Base-by-base conservation (phyloP, 92 coral and sea anemone genomes). In the Porites cylindrica region DNA sequence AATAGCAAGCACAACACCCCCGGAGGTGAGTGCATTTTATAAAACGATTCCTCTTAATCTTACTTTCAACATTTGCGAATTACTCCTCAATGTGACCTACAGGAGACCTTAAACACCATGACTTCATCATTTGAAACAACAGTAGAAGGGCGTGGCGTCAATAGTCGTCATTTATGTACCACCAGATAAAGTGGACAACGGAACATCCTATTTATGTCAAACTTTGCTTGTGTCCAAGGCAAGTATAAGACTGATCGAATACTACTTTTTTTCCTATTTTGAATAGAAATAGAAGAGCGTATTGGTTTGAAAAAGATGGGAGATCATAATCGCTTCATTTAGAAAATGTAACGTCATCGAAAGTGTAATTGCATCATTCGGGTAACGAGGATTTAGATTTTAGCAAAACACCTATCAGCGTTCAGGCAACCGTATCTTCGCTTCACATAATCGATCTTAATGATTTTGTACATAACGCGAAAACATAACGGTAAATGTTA, bases 201-300 rank as follows among this genome's bases (percentile, higher is more conserved):
- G 59, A 18, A 58, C 75, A 10, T 66, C 77, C 86, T 69, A 17
- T 59, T 14, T 4, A 4, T 32, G 86, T 82, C 86, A 82, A 82
- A 26, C 60, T 82, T 70, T 82, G 67, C 78, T 79, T 70, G 78
- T 82, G 70, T 24, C 13, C 29, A 13, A 26, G 61, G 52, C 23
- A 17, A 19, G 67, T 3, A 7, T 43, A 20, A 47, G 47, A 38
- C 47, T 38, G 47, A 38, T 38, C 47, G 7, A 38, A 38, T 3
- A 38, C 47, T 38, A 38, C n/a, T 72, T 13, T 4, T 10, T 14
- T 8, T 10, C 73, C 0, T 10, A 10, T 21, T 68, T 68, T 23
- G 73, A 24, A 68, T 6, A 38, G n/a, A 5, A 0, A 10, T 50
- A 14, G 12, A 8, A 7, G 4, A 24, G 51, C 11, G 7, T 23